These are phyloP conservation scores for Harpalus rubripes DNA, from an alignment of 2,888 invertebrate species.

Conservation along the genomic window DNA sequence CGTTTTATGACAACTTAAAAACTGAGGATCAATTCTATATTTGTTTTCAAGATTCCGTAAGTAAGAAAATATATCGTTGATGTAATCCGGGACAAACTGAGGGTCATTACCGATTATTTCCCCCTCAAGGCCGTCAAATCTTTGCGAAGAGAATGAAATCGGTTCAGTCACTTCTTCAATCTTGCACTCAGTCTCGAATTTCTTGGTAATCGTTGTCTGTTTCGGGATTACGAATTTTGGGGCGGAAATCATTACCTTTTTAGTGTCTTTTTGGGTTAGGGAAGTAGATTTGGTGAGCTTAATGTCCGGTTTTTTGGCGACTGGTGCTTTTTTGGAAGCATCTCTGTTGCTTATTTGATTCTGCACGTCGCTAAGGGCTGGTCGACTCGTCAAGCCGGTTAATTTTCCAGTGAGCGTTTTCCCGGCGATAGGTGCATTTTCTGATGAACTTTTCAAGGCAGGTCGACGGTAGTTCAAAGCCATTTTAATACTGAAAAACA, in stretches of 20 bases:
- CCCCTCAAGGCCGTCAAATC: slow-evolving; percentile 14
- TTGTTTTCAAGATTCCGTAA: slow-evolving; percentile 86
- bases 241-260: neutral
- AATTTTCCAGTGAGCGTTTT: slow-evolving; percentile 66
- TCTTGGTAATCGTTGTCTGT: neutral
- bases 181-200: slow-evolving; percentile 40
- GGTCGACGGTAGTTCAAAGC: slow-evolving; percentile 68
- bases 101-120: slow-evolving; percentile 85
- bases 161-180: slow-evolving; percentile 16
- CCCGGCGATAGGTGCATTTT: slow-evolving; percentile 67
- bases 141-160: slow-evolving; percentile 42
- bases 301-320: slow-evolving; percentile 63
- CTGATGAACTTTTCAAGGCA: slow-evolving; percentile 37
- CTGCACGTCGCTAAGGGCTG: slow-evolving; percentile 72
- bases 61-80: slow-evolving; percentile 93
- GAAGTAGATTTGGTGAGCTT: slow-evolving; percentile 46
- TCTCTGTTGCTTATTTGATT: slow-evolving; percentile 69
- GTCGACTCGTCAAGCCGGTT: slow-evolving; percentile 68
- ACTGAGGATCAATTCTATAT: slow-evolving; percentile 83
- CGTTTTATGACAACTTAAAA: slow-evolving; percentile 78
- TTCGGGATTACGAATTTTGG: neutral
- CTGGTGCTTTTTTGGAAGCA: slow-evolving; percentile 26
- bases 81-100: slow-evolving; percentile 89
- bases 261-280: slow-evolving; percentile 35
- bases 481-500: slow-evolving; percentile 69